Percentiles rank a stretch among this genome's conserved stretches.
Conservation (phyloP, 1,140 invertebrate species). For the Dreissena rostriformis region DNA sequence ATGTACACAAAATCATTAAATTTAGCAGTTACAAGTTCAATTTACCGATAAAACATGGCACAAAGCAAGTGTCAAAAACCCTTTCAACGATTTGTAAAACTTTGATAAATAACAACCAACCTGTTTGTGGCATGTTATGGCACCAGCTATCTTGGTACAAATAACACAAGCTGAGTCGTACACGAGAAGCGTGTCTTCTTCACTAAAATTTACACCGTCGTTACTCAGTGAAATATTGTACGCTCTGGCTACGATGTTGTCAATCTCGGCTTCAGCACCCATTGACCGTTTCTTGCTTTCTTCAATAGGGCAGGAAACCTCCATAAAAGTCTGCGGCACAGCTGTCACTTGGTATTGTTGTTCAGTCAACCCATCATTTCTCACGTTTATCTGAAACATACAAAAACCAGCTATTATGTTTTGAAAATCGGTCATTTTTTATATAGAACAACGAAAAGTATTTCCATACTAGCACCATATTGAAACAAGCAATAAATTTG, state of each 20-base stretch:
- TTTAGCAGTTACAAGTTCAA: too few relatives aligned
- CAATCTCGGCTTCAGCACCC: too few relatives aligned
- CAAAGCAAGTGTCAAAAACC: too few relatives aligned
- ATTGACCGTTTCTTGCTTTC: not conserved
- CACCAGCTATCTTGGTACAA: slow-evolving; percentile 1
- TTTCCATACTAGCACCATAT: too few relatives aligned
- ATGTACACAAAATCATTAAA: too few relatives aligned
- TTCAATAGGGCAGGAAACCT: slow-evolving; percentile 16
- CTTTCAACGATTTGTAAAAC: too few relatives aligned
- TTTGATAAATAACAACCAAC: not conserved
- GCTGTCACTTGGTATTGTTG: not conserved
- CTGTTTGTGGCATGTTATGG: slow-evolving; percentile 2
- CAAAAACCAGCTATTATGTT: too few relatives aligned
- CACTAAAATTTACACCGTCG: slow-evolving; percentile 10
- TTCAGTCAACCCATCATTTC: not conserved
- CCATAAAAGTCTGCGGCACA: not conserved
- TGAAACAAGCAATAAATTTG: not conserved
- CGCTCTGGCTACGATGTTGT: not conserved
- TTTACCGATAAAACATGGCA: too few relatives aligned
- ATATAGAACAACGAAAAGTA: not conserved
- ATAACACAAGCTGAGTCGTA: slow-evolving; percentile 27
- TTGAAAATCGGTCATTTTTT: not conserved
- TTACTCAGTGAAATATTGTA: slow-evolving; percentile 28
- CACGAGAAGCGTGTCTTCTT: slow-evolving; percentile 8
- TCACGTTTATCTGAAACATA: not conserved